Base-by-base conservation (phyloP, 2,888 invertebrate species). In the Gastracanthus pulcherrimus region DNA sequence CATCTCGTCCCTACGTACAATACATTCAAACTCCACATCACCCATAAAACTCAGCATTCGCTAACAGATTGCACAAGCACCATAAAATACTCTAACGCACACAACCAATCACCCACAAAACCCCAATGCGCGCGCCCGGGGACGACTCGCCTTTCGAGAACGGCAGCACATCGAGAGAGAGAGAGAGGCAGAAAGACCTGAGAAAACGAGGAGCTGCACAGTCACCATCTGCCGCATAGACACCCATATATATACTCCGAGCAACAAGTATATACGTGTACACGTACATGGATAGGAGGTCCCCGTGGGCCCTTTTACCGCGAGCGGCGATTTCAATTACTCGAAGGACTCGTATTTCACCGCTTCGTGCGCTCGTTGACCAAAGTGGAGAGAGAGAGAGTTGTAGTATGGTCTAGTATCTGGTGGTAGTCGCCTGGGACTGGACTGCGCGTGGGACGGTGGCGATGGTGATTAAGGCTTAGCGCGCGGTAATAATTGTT, bases 251-350 rank as follows among this genome's bases (percentile, higher is more conserved):
- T 19, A n/a, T 51, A 23, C 88, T 88, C 81, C 83, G 23, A 70
- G 84, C 89, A 89, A 89, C 89, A 89, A 89, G 89, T 89, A 87
- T 66, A 83, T 85, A 84, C 83, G 84, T 87, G 86, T 84, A 84
- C 19, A 48, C 48, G 26, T n/a, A 6, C 48, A 84, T 83, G 83
- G 84, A 85, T 84, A 84, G 29, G 38, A 31, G n/a, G 71, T 38
- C 71, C 55, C 71, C 13, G 13, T n/a, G 71, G 71, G 71, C 55
- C 84, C 84, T 82, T 85, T 84, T 84, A 84, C 84, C 81, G 78
- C 81, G 78, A 13, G 41, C 19, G 36, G 55, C 55, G 23, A 85
- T 83, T 84, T 80, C 87, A 87, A 87, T 87, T 87, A 87, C 84
- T 83, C 83, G 76, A 75, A 87, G 86, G 86, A 83, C 84, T 83